Conservation (phyloP, 2,113 vertebrate genomes). For the Hippocampus zosterae region DNA sequence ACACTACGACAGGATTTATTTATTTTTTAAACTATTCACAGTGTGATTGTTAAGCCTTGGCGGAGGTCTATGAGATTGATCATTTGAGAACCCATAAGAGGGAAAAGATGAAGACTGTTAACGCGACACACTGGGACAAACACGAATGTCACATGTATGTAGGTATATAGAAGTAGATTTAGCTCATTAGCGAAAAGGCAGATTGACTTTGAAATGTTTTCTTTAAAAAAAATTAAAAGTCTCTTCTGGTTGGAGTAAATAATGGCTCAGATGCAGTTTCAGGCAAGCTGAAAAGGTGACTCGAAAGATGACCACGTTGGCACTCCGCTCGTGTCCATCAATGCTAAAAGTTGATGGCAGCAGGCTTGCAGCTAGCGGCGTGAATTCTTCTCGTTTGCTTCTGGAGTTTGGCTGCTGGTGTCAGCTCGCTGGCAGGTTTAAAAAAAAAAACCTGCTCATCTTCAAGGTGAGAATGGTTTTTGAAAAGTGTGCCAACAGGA, state of each 20-base stretch:
- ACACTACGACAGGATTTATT: neutral
- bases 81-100: conserved; percentile 26
- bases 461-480: conserved; percentile 32
- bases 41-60: neutral
- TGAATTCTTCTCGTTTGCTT: conserved; percentile 29
- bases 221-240: conserved; percentile 3
- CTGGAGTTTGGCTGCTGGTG: conserved; percentile 52
- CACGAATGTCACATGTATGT: conserved; percentile 44
- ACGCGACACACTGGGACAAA: conserved; percentile 70
- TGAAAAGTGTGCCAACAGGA: conserved; percentile 9
- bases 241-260: conserved; percentile 56
- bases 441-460: conserved; percentile 41
- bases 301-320: neutral
- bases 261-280: conserved; percentile 77
- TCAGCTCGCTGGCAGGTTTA: conserved; percentile 39
- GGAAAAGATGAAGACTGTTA: conserved; percentile 63
- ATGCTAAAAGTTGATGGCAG: conserved; percentile 10
- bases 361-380: neutral
- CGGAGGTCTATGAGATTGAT: neutral
- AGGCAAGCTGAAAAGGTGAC: conserved; percentile 45
- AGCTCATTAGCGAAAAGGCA: conserved; percentile 52
- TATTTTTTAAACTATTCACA: neutral
- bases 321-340: neutral
- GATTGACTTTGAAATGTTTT: conserved; percentile 60
- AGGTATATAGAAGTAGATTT: conserved; percentile 40